Evolutionary conservation across 2,888 invertebrate species (phyloP), one percentile per base, ranked within the genome.

Genomic region (Amphiduros pacificus): DNA sequence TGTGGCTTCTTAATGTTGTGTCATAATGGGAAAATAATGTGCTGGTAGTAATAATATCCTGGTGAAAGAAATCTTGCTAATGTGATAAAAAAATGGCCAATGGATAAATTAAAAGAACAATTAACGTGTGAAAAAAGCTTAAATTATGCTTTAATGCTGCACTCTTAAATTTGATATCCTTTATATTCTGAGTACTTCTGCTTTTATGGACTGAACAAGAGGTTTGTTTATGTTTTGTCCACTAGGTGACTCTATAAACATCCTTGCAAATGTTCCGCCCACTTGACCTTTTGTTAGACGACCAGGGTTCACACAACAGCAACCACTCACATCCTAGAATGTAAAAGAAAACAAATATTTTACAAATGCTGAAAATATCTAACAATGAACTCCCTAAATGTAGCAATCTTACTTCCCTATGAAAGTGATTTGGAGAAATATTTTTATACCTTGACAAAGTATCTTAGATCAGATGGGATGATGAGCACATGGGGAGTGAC

Each of bases 251-350:
- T 41, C n/a, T n/a, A 65, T 31, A 27, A 62, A 27, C 26, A 70
- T 36, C 11, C 64, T 52, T n/a, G 64, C 89, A 84, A 89, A 94
- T 0, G 90, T 90, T 51, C 93, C 93, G 3, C 90, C 91, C 28
- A 86, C 87, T 14, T 85, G 82, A 31, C 90, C 90, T 80, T 92
- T 93, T 0, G 89, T 86, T 58, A 94, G 79, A 63, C 89, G 88
- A 71, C 93, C 94, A 0, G 95, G 94, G 85, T 96, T 96, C 24
- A 95, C 85, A 14, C 91, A 89, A 31, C 93, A 84, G 72, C 91
- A 91, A 1, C 89, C 90, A 72, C 89, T 87, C 24, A 93, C 87
- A 71, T 90, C 87, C 90, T 93, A 85, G 17, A 87, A 85, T 73
- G 66, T 64, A 71, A 61, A 64, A 54, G 55, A 36, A 14, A 36